These are phyloP conservation scores for Pseudomyrmex dendroicus DNA, from an alignment of 1,140 invertebrate genomes.

Conservation along the genomic window DNA sequence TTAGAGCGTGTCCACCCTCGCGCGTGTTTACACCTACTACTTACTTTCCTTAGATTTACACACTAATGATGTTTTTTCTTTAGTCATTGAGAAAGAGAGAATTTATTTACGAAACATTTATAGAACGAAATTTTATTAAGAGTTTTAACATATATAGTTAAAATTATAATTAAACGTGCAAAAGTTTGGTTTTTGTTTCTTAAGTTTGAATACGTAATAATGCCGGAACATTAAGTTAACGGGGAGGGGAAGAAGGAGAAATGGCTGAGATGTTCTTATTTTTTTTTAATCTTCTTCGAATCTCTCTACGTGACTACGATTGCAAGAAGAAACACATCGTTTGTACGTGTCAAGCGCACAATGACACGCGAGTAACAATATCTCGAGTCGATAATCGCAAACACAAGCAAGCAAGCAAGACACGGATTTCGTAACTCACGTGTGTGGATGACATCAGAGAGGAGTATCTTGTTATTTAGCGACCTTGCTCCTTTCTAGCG, in stretches of 20 bases:
- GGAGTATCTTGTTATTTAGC: constrained; percentile 44
- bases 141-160: no score
- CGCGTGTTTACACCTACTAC: neutral
- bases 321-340: constrained; percentile 6
- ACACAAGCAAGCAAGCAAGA: neutral
- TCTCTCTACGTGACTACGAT: neutral
- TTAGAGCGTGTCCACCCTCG: neutral
- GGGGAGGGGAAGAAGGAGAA: no score
- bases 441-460: constrained; percentile 51
- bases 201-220: no score
- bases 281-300: neutral
- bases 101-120: neutral
- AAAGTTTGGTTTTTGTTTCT: no score
- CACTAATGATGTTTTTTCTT: neutral
- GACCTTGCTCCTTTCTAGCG: constrained; percentile 52
- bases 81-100: neutral
- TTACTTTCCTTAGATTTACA: neutral
- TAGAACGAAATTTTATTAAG: no score
- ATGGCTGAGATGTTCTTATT: neutral
- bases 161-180: no score
- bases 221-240: no score
- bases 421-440: constrained; percentile 54
- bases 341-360: neutral
- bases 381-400: constrained; percentile 27
- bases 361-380: constrained; percentile 17